phyloP scores from a whole-genome alignment of 2,113 vertebrate species.

The Tursiops truncatus region DNA sequence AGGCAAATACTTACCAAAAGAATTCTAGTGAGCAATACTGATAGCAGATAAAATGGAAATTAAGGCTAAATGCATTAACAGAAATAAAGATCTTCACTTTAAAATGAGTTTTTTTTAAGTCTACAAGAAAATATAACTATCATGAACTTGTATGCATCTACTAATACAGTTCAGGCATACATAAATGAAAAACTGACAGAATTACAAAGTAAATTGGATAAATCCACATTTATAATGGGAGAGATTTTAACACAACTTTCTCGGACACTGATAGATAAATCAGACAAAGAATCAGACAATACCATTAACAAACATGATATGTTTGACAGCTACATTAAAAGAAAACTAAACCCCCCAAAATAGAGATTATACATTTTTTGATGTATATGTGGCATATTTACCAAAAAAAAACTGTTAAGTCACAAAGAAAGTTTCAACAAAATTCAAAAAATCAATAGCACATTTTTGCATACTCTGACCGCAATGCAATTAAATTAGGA shows the following conservation, averaged over 20 bases:
- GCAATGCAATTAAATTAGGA: not conserved
- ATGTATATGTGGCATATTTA: not conserved
- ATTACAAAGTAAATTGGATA: slow-evolving; percentile 11
- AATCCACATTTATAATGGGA: not conserved
- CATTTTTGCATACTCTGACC: not conserved
- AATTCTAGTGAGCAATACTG: not conserved
- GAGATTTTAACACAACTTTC: slow-evolving; percentile 3
- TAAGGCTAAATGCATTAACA: not conserved
- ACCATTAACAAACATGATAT: slow-evolving; percentile 8
- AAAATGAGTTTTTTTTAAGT: not conserved
- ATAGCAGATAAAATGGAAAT: slow-evolving; percentile 25
- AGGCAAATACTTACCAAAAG: slow-evolving; percentile 16
- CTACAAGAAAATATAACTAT: not conserved
- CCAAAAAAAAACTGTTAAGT: not conserved
- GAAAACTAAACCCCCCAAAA: not conserved
- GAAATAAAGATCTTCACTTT: not conserved
- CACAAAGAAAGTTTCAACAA: slow-evolving; percentile 37
- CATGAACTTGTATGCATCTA: not conserved
- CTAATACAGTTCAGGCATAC: not conserved
- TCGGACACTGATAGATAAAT: not conserved
- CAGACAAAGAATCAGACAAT: slow-evolving; percentile 20
- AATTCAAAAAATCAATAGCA: not conserved
- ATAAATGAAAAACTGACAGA: not conserved
- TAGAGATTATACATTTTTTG: not conserved
- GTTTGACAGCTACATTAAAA: not conserved